Evolutionary conservation across 23 tunicate species (phyloP), one percentile per base, ranked within the genome.

Genomic region (Diplosoma virens): DNA sequence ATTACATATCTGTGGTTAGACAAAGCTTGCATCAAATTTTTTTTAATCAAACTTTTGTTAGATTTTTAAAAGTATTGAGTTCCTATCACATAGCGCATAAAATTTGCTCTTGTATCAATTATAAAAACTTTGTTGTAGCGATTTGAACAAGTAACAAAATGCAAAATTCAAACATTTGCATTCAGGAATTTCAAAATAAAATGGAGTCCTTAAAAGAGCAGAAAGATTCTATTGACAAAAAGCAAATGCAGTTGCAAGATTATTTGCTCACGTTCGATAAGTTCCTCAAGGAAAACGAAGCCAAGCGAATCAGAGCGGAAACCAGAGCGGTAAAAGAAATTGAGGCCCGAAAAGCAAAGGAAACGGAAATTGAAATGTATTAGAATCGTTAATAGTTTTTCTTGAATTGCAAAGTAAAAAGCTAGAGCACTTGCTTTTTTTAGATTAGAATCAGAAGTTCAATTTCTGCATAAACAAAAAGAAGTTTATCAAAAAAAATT

Each of bases 141-240:
- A 17, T 14, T 46, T 14, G 17, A 14, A 46, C 14, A 46, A 14
- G 53, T 14, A 46, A 46, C 52, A 11, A 16, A 14, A 11, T 14
- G 16, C 16, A 46, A 46, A 46, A 11, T 46, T 14, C 14, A 11
- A 16, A 46, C 16, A 14, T 46, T 46, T 26, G 56, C 54, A 7
- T 21, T 6, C 80, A 86, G 92, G 97, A 91, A 55, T 91, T 86
- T 47, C 98, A 86, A 68, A 82, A 87, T 88, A 85, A 86, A 47
- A 93, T 93, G 98, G 87, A 93, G 61, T 86, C 88, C 61, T 53
- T 93, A 29, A 84, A 86, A 68, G 94, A 93, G 76, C 41, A 87
- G 22, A 75, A 86, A 52, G 83, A 93, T 45, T 86, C 81, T 46
- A 48, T 93, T 31, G 98, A 93, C 29, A 30, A 87, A 54, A 93